phyloP scores from a whole-genome alignment of 2,888 invertebrate genomes.

The Prosapia bicincta region DNA sequence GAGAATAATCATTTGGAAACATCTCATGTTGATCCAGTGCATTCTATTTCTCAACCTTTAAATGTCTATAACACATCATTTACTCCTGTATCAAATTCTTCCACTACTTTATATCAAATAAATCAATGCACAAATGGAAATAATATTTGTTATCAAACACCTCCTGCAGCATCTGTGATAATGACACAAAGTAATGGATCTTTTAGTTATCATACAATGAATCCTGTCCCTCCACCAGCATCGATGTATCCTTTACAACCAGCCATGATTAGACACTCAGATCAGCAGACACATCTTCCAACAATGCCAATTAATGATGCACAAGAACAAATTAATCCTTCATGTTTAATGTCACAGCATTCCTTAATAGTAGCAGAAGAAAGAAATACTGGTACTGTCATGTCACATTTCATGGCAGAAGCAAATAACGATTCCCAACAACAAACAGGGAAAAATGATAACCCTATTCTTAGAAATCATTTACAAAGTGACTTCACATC shows the following conservation, averaged over 20 bases:
- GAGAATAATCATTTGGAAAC: not conserved
- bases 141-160: conserved; percentile 11
- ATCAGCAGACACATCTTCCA: not conserved
- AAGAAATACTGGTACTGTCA: not conserved
- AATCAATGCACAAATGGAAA: conserved; percentile 10
- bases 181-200: not conserved
- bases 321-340: conserved; percentile 6
- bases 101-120: conserved; percentile 13
- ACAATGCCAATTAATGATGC: not conserved
- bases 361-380: conserved; percentile 15
- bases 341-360: conserved; percentile 18
- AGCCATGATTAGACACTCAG: not conserved
- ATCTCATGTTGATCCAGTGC: not conserved
- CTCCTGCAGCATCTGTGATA: conserved; percentile 10
- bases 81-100: not conserved
- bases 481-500: conserved; percentile 1
- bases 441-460: not conserved
- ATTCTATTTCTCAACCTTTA: not conserved
- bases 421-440: not conserved
- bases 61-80: not conserved
- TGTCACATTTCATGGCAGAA: conserved; percentile 17
- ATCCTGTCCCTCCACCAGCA: not conserved
- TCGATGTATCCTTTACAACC: conserved; percentile 5
- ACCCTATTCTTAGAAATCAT: not conserved
- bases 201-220: conserved; percentile 10